Conservation (phyloP, 2,113 vertebrate genomes). For the Brachirus orientalis region DNA sequence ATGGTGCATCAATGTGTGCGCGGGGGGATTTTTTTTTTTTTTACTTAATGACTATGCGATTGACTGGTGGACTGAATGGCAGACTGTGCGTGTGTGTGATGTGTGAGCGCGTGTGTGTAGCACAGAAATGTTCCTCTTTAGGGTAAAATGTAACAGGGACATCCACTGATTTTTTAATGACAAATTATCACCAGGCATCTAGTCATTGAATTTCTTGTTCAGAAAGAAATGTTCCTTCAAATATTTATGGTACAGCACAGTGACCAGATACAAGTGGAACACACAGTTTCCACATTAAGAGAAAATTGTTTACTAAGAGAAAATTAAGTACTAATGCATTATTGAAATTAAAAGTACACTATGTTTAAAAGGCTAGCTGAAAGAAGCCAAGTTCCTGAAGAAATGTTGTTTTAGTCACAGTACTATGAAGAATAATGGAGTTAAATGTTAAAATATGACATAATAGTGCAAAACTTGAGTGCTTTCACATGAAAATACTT, state of each 20-base stretch:
- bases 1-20: constrained; percentile 23
- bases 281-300: no score
- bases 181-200: neutral
- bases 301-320: no score
- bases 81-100: neutral
- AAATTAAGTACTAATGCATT: no score
- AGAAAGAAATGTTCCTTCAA: neutral
- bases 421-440: neutral
- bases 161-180: neutral
- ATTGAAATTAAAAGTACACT: neutral
- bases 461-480: neutral
- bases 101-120: neutral
- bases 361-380: no score
- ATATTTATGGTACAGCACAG: neutral
- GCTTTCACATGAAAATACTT: constrained; percentile 3
- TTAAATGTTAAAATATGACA: constrained; percentile 10
- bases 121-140: neutral
- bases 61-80: constrained; percentile 26
- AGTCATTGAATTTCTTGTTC: neutral
- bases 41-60: constrained; percentile 37
- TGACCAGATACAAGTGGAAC: no score
- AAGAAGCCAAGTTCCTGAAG: neutral
- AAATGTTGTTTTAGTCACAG: neutral
- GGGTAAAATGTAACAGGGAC: neutral
- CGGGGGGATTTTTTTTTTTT: constrained; percentile 43